Conservation (phyloP, 2,888 invertebrate species). For the Parelbella ahira region DNA sequence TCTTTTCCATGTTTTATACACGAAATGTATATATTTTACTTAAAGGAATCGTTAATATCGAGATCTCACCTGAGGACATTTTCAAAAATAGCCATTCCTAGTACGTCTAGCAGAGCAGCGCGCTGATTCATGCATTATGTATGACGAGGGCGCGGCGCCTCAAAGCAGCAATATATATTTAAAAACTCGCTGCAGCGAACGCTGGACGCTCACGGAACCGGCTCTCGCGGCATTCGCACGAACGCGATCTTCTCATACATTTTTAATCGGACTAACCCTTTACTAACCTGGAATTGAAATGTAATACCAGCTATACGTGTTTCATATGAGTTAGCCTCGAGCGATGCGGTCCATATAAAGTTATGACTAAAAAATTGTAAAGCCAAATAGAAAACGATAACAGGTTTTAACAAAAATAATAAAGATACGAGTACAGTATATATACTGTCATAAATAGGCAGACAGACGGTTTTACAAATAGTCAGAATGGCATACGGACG, state of each 20-base stretch:
- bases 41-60: too few species aligned
- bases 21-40: too few species aligned
- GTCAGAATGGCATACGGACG: too few species aligned
- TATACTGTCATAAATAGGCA: too few species aligned
- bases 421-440: too few species aligned
- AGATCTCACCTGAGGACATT: slow-evolving; percentile 26
- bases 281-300: slow-evolving; percentile 6
- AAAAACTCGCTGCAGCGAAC: slow-evolving; percentile 22
- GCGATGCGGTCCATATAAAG: too few species aligned
- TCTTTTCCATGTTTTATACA: too few species aligned
- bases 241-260: slow-evolving; percentile 17
- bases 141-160: slow-evolving; percentile 26
- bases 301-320: background rate
- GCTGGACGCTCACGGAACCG: slow-evolving; percentile 19
- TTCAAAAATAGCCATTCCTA: slow-evolving; percentile 32
- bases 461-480: too few species aligned
- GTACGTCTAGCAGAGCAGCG: slow-evolving; percentile 17
- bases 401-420: too few species aligned
- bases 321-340: too few species aligned
- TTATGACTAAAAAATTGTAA: too few species aligned
- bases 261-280: slow-evolving; percentile 7
- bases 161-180: slow-evolving; percentile 31
- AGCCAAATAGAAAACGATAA: too few species aligned
- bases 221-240: slow-evolving; percentile 3
- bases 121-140: slow-evolving; percentile 35